Evolutionary conservation across 2,797 vertebrate species (phyloP), one percentile per base, ranked within the genome.

Genomic region (Enteromius unitaeniatus): DNA sequence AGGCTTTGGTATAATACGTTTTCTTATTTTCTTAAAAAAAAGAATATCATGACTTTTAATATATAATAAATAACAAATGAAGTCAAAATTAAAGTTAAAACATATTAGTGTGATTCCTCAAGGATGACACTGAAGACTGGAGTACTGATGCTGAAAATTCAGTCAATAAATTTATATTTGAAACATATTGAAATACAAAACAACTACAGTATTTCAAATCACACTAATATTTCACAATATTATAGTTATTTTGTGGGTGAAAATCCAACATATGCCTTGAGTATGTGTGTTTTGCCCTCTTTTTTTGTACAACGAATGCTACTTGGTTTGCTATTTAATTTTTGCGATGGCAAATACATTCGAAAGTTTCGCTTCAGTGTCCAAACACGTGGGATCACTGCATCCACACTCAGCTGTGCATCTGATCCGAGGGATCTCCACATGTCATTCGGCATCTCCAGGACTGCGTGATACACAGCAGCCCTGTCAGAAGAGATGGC

Each of bases 391-490:
- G 51, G 15, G 49, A 17, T 69, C 31, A 45, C 37, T 31, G 23
- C 42, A 21, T 62, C 21, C 26, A 9, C 14, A 69, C 13, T 45
- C 23, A 42, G n/a, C 14, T 47, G 37, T 23, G 49, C n/a, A 58
- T 11, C 51, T 55, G 53, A 82, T 78, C 23, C 14, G 8, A 37
- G 62, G 34, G 6, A 45, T 51, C 64, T 21, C 42, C 8, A 34
- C 31, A 34, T 72, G 55, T 31, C n/a, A 82, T 21, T 65, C 74
- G 37, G 55, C 17, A 78, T 85, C 68, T 78, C 28, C 51, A 42
- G 49, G 85, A 81, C 42, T 45, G 42, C 34, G 53, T 60, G 85
- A 82, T 47, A 34, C 14, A 79, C 80, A 75, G 81, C 60, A 40
- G 55, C 58, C 51, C 49, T 82, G 62, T 78, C 62, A 47, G 55